Percentiles rank a stretch among this genome's conserved stretches.
phyloP scores from a whole-genome alignment of 2,888 invertebrate genomes.

The Teleiodes luculella region DNA sequence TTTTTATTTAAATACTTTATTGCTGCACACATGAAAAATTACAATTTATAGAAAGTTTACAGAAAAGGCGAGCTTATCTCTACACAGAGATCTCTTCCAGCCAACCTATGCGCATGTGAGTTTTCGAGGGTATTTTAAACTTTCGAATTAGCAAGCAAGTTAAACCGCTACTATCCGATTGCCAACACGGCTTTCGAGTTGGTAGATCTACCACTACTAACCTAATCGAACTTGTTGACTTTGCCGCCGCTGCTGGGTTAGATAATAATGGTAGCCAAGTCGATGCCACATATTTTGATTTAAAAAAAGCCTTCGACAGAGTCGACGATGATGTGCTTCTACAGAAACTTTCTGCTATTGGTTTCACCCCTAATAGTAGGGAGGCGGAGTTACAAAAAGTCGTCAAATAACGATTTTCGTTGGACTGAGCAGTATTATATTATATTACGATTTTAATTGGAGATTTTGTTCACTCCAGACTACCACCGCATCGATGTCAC shows the following conservation, averaged over 20 bases:
- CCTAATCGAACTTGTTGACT: background rate
- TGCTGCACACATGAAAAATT: too few species aligned
- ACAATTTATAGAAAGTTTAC: too few species aligned
- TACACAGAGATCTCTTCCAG: too few species aligned
- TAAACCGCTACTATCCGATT: background rate
- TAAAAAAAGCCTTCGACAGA: constrained; percentile 19
- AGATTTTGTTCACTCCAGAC: background rate
- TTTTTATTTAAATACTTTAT: too few species aligned
- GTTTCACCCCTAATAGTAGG: constrained; percentile 12
- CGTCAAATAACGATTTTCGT: too few species aligned
- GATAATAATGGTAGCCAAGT: constrained; percentile 12
- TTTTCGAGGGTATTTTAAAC: background rate
- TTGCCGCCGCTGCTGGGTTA: background rate
- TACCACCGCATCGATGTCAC: background rate
- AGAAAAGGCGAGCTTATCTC: too few species aligned
- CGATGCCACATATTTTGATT: constrained; percentile 20
- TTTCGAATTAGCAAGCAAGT: background rate
- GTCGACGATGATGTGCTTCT: constrained; percentile 19
- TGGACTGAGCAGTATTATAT: too few species aligned
- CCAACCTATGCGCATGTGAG: too few species aligned
- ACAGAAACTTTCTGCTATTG: constrained; percentile 11
- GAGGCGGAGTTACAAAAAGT: too few species aligned
- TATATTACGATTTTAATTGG: too few species aligned
- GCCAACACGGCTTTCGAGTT: background rate
- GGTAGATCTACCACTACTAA: background rate